Evolutionary conservation across 1,140 invertebrate species (phyloP), one percentile per base, ranked within the genome.

Genomic region (Magallana ariakensis): DNA sequence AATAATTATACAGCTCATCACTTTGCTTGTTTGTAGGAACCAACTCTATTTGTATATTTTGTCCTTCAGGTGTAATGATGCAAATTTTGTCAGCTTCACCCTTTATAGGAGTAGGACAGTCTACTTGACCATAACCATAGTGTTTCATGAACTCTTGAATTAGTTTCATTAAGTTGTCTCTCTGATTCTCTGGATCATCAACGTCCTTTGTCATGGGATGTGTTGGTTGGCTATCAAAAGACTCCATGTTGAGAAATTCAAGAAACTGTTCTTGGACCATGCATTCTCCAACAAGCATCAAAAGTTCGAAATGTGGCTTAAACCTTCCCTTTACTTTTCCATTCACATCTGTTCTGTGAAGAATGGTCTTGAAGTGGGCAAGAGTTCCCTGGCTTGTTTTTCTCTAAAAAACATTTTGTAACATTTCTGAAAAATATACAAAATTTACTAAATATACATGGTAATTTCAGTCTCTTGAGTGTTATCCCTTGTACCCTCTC

Each of bases 311-410:
- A 33, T 87, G 86, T 9, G 80, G 15, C n/a, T 75, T 66, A 85
- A 85, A 85, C 16, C 46, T 83, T 62, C 53, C 53, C 15, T 86
- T 86, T 11, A 86, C 85, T 81, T 80, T 86, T 81, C 75, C 66
- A 81, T 55, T 86, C 8, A 86, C 75, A 81, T 86, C 75, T 19
- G 85, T 33, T 15, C 75, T 55, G 15, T 80, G 53, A 15, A 86
- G 55, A n/a, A 86, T n/a, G 22, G 85, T 86, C 22, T 86, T 86
- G 54, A 80, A 81, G 57, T 81, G 15, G 16, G 46, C 1, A 13
- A 81, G 55, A 15, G 85, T 86, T 53, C 75, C 70, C 46, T 10
- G 11, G 70, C 22, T 15, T 55, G 22, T 80, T 86, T 81, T n/a
- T 13, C 9, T 11, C 33, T 33, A 33, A 11, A 86, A 15, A 86